phyloP scores from a whole-genome alignment of 1,140 invertebrate species.

The Pogonus chalceus region DNA sequence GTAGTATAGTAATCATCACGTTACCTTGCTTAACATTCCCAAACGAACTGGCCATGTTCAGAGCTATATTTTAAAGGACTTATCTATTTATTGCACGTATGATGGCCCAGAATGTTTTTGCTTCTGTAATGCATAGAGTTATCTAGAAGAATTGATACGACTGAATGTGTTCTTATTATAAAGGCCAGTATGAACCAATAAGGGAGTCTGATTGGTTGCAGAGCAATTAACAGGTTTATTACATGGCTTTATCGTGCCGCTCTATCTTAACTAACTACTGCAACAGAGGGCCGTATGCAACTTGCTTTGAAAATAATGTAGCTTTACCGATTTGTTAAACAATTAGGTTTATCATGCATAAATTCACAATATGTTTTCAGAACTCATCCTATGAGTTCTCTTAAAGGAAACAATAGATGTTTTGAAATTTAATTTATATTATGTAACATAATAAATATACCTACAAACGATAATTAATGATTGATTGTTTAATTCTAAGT shows the following conservation, averaged over 20 bases:
- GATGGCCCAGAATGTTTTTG: slow-evolving; percentile 11
- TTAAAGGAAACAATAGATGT: too few relatives aligned
- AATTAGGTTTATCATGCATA: too few relatives aligned
- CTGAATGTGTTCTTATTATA: slow-evolving; percentile 20
- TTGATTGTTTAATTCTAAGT: too few relatives aligned
- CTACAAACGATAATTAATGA: too few relatives aligned
- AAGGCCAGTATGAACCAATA: slow-evolving; percentile 20
- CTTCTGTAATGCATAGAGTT: slow-evolving; percentile 1
- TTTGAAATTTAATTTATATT: too few relatives aligned
- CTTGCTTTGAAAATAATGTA: not conserved
- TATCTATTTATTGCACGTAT: slow-evolving; percentile 27
- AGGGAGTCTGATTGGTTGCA: slow-evolving; percentile 23
- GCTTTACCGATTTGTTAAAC: not conserved
- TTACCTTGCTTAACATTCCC: not conserved
- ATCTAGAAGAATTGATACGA: slow-evolving; percentile 9
- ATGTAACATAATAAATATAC: too few relatives aligned
- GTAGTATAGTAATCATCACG: slow-evolving; percentile 10
- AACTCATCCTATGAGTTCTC: too few relatives aligned
- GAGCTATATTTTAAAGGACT: slow-evolving; percentile 25
- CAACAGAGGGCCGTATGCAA: not conserved
- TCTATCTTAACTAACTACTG: slow-evolving; percentile 17
- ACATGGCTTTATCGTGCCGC: slow-evolving; percentile 27
- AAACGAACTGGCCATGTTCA: slow-evolving; percentile 6
- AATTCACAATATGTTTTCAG: too few relatives aligned
- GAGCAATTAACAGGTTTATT: slow-evolving; percentile 32